Percentiles rank a stretch among this genome's conserved stretches.
Evolutionary conservation across 2,113 vertebrate genomes (phyloP).

Genomic region (Engystomops pustulosus): DNA sequence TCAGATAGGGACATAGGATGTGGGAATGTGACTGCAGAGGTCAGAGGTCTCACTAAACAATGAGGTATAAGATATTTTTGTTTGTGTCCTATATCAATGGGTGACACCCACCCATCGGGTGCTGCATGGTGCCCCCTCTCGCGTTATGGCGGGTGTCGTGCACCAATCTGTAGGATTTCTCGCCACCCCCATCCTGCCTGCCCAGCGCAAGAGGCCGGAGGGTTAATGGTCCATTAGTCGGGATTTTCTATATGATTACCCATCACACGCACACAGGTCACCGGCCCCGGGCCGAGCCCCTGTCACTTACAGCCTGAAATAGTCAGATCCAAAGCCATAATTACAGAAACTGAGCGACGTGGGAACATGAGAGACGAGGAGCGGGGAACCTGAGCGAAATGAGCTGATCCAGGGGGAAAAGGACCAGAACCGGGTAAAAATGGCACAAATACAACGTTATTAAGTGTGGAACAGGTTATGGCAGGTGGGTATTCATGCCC

Average conservation of each 20-base stretch:
- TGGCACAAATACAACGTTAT: too few species aligned
- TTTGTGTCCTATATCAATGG: too few species aligned
- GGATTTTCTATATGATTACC: neutral
- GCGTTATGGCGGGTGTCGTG: too few species aligned
- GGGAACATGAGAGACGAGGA: neutral
- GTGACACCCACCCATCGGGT: too few species aligned
- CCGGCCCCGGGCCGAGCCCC: neutral
- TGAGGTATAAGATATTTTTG: too few species aligned
- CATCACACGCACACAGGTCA: too few species aligned
- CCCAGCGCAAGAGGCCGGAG: neutral
- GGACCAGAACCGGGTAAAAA: neutral
- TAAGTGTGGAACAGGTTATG: too few species aligned
- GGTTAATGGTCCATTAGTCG: constrained; percentile 15
- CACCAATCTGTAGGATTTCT: too few species aligned
- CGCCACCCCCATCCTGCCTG: neutral
- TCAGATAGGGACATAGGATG: neutral
- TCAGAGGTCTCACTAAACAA: too few species aligned
- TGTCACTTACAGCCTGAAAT: neutral
- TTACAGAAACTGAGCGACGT: neutral
- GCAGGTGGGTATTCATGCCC: too few species aligned
- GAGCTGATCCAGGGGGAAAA: neutral
- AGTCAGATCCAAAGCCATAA: neutral
- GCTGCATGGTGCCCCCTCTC: too few species aligned
- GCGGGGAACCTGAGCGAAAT: neutral
- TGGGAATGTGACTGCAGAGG: too few species aligned